Base-by-base conservation (phyloP, 2,888 invertebrate genomes). In the Stenchaetothrips biformis region DNA sequence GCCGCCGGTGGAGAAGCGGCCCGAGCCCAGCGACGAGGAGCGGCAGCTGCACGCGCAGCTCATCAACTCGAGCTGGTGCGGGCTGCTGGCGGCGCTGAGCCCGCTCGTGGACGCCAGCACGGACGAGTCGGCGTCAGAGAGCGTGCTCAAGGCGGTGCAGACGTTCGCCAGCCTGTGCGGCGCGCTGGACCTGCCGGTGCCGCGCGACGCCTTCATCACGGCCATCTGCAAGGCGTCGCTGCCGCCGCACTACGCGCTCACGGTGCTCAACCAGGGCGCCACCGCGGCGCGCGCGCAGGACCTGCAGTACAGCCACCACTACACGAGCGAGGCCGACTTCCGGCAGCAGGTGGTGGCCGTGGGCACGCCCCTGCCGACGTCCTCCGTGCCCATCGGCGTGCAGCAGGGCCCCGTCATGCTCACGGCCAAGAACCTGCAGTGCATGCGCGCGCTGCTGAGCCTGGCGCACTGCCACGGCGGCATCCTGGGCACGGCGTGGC, bases 341-440 rank as follows among this genome's bases (percentile, higher is more conserved):
- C 89, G 95, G 48, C 97, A 96, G 85, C 98, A 99, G 88, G 97
- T 99, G 82, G 97, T 99, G 78, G 98, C 97, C 83, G 97, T 99
- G 82, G 99, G 99, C 47, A 97, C 98, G 0, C 96, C 98, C 37
- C 88, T 98, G 83, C 97, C 97, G 2, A 95, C 95, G 8, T 92
- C 94, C 2, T 91, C 94, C 7, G 87, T 93, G 80, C 94, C 95
- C 4, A 91, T 92, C 80, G 92, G 93, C 62, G 92, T 94, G 81
- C 94, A 95, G 85, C 94, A 94, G 86, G 92, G 92, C n/a, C 93
- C n/a, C 77, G 98, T 99, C 80, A 97, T 98, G 97, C 89, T 99
- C 85, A 99, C 98, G 4, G 95, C 97, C 0, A 98, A 99, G 85
- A 99, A 99, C 90, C 90, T 99, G 81, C 97, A 98, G 85, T 97